Evolutionary conservation across 1,140 invertebrate species (phyloP), one percentile per base, ranked within the genome.

Genomic region (Pteromalus puparum): DNA sequence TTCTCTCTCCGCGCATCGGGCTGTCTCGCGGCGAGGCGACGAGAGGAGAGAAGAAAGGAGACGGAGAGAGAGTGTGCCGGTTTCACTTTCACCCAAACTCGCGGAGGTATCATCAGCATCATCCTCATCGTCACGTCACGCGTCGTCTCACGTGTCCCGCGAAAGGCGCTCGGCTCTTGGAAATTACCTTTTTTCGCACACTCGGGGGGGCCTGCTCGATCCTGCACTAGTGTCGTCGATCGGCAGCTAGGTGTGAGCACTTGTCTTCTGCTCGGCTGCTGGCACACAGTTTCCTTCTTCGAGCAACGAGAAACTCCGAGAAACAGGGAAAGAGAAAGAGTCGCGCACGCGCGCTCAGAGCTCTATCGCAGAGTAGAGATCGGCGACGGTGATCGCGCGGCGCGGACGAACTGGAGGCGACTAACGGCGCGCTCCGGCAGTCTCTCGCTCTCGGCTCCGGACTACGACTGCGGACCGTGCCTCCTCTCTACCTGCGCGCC

Each of bases 331-430:
- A 61, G 21, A n/a, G 18, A 21, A 15, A 21, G 21, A 61, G 46
- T 48, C 75, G 82, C 85, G 67, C 85, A 80, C 82, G 80, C 72
- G 53, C 67, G 75, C 85, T 48, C 82, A 42, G 75, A 72, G 77
- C 70, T 42, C 74, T 65, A 67, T 53, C 30, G 30, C 42, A 73
- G 48, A 70, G 87, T 88, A 87, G 87, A n/a, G 46, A 15, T 15
- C 48, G 48, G 18, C 48, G 18, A 10, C 15, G 48, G 18, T 38
- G 61, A 72, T 83, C 85, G 73, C 83, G 81, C 78, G 81, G 82
- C 82, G 84, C 84, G 85, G 86, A 86, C 85, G 85, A 87, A 84
- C 82, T 84, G 83, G 77, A 81, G 74, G 61, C 61, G 88, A 87
- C 84, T 84, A 87, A 87, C 82, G 81, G 77, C 61, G 68, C 80